phyloP scores from a whole-genome alignment of 2,113 vertebrate genomes.

The Raja brachyura region DNA sequence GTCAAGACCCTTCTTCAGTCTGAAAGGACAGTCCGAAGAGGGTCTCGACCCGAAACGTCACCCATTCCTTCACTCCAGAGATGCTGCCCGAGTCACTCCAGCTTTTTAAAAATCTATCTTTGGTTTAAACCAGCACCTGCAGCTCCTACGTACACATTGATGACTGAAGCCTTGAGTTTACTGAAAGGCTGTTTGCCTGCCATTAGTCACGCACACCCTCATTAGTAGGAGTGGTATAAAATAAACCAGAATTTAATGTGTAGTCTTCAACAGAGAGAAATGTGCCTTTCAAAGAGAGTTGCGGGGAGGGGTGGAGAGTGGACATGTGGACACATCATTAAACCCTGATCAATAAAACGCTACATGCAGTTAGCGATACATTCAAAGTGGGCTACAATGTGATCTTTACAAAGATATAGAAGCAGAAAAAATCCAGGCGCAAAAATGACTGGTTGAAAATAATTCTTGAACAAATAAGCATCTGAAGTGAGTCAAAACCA shows the following conservation, averaged over 20 bases:
- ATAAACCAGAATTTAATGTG: neutral
- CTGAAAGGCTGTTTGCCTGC: neutral
- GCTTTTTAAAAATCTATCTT: too few relatives aligned
- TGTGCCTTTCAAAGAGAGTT: neutral
- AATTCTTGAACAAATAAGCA: neutral
- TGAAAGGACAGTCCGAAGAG: too few relatives aligned
- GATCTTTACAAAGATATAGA: neutral
- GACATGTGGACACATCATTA: neutral
- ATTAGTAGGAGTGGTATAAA: neutral
- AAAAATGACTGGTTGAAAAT: neutral
- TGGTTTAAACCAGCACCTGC: too few relatives aligned
- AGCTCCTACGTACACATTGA: too few relatives aligned
- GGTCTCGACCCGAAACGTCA: too few relatives aligned
- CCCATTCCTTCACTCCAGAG: too few relatives aligned
- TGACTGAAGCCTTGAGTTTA: neutral
- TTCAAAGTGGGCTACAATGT: neutral
- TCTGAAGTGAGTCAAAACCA: neutral
- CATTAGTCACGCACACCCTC: neutral
- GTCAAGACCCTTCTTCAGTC: too few relatives aligned
- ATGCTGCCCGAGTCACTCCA: too few relatives aligned
- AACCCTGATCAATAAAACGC: neutral
- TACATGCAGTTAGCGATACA: neutral
- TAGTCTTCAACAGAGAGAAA: neutral
- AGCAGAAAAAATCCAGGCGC: neutral
- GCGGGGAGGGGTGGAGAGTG: too few relatives aligned